Evolutionary conservation across 2,113 vertebrate species (phyloP), one percentile per base, ranked within the genome.

Genomic region (Xenopus borealis): DNA sequence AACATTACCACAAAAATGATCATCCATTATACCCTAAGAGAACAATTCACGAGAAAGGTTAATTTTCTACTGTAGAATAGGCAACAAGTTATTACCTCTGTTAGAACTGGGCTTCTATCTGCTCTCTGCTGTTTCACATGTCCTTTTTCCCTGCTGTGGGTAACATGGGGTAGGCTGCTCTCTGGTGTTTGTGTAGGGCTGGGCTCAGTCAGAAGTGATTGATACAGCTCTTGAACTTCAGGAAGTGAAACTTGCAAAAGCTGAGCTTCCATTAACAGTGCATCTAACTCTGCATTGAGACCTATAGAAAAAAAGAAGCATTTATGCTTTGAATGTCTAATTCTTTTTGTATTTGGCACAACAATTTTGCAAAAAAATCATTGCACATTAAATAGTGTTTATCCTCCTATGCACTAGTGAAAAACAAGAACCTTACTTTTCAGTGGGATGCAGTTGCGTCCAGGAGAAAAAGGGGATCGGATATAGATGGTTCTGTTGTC

Each of bases 251-350:
- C 95, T 85, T 94, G 95, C 10, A 98, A 91, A 80, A 98, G 87
- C 69, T 98, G 95, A 20, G 95, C 97, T 83, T 98, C 97, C 91
- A 98, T 97, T 92, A 98, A 90, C 77, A 98, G 81, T 80, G 96
- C 94, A 55, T 95, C 94, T 83, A 97, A 88, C 71, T 97, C 95
- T 1, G 80, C 80, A 83, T 89, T 95, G 78, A 98, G 44, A 61
- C 89, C 97, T 98, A 20, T 18, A 20, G 1, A 40, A 46, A 19
- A n/a, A 17, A 33, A 13, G 4, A 9, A 62, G 13, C 11, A 69
- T 11, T 59, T 6, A 40, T 40, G 33, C 33, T 40, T 40, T 40
- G 7, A 40, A 40, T 3, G 5, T 40, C 33, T 40, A 40, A 7
- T 40, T 40, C 8, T 6, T 9, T 9, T 40, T 3, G 33, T 40